Evolutionary conservation across 2,888 invertebrate genomes (phyloP).

Genomic region (Sericinus montela): DNA sequence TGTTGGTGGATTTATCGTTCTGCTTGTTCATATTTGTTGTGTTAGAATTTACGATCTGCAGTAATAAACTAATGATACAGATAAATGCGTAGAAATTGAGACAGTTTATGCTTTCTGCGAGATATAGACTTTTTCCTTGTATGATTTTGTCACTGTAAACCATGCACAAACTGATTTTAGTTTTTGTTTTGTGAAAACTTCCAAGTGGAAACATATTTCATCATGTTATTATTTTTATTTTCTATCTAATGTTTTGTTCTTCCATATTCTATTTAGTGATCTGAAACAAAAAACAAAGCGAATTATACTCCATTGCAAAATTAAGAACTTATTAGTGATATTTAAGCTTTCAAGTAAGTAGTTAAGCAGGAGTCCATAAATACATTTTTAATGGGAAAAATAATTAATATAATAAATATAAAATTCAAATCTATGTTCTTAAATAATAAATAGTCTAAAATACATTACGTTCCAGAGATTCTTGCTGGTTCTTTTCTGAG

Average conservation of each 20-base stretch:
- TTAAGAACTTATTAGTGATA: no score
- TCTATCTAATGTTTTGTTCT: slow-evolving; percentile 31
- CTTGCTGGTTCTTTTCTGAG: no score
- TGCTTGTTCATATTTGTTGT: slow-evolving; percentile 66
- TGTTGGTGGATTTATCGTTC: slow-evolving; percentile 40
- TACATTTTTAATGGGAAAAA: no score
- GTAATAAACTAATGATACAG: slow-evolving; percentile 45
- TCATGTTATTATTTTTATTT: slow-evolving; percentile 63
- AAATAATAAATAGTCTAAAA: no score
- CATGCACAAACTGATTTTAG: slow-evolving; percentile 52
- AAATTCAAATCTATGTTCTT: no score
- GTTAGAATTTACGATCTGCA: slow-evolving; percentile 60
- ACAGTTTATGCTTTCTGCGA: slow-evolving; percentile 38
- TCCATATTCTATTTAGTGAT: slow-evolving; percentile 35
- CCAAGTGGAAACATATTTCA: slow-evolving; percentile 57
- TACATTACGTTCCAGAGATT: no score
- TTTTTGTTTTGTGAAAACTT: slow-evolving; percentile 47
- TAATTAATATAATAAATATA: no score
- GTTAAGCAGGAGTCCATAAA: no score
- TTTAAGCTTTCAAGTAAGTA: no score
- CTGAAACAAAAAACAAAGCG: slow-evolving; percentile 61
- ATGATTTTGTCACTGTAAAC: slow-evolving; percentile 37
- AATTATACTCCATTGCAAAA: no score
- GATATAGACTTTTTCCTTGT: slow-evolving; percentile 29
- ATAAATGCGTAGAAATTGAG: slow-evolving; percentile 57